Conservation (phyloP, 2,797 vertebrate species). For the Mormyrops boulengeri region DNA sequence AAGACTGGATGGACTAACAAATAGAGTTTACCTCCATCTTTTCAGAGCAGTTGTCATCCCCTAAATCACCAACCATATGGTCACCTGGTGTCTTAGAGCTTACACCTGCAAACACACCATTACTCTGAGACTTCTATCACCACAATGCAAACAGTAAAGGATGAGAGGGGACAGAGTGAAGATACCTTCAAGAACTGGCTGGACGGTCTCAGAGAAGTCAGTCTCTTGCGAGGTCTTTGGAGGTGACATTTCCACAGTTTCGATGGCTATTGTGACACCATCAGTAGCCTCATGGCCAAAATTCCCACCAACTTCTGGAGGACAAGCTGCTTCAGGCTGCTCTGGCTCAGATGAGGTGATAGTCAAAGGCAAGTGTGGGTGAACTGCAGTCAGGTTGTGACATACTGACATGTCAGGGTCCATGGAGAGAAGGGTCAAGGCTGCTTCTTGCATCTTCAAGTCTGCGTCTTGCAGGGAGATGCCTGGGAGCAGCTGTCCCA, state of each 20-base stretch:
- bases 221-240: not conserved
- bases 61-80: not conserved
- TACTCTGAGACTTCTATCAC: not conserved
- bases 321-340: constrained; percentile 7
- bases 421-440: constrained; percentile 71
- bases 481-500: constrained; percentile 20
- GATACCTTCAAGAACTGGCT: not conserved
- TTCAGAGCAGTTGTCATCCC: not conserved
- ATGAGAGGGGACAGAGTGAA: not conserved
- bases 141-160: not conserved
- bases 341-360: not conserved
- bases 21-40: not conserved
- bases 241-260: not conserved
- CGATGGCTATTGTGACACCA: too few species aligned
- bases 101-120: not conserved
- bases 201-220: not conserved
- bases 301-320: constrained; percentile 15
- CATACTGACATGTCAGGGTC: constrained; percentile 54
- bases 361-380: constrained; percentile 4
- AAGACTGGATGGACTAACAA: not conserved
- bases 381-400: constrained; percentile 34
- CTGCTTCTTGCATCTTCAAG: constrained; percentile 70
- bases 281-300: not conserved
- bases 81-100: not conserved
- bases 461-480: constrained; percentile 54